Evolutionary conservation across 1,140 invertebrate genomes (phyloP).

Genomic region (Halesus radiatus): DNA sequence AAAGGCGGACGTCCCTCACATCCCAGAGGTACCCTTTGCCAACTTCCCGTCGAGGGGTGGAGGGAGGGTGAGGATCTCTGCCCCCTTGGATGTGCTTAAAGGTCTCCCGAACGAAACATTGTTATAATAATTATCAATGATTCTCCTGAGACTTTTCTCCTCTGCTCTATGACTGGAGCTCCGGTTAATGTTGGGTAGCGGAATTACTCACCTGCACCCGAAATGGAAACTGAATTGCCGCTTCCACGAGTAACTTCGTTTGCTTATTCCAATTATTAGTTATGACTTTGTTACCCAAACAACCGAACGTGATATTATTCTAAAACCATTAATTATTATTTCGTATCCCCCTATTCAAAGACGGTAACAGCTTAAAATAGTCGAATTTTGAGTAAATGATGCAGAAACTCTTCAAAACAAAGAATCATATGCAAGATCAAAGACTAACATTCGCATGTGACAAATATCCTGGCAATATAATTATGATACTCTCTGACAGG

Average conservation of each 20-base stretch:
- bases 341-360: too few species aligned
- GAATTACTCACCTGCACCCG: conserved; percentile 45
- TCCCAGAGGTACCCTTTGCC: conserved; percentile 55
- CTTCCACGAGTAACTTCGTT: background rate
- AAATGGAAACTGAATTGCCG: conserved; percentile 25
- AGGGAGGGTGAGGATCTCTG: background rate
- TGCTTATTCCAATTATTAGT: conserved; percentile 14
- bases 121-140: conserved; percentile 59
- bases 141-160: conserved; percentile 44
- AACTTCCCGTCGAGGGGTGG: conserved; percentile 46
- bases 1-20: conserved; percentile 54
- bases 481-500: too few species aligned
- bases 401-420: too few species aligned
- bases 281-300: background rate
- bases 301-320: background rate
- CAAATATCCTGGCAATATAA: too few species aligned
- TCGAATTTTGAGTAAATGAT: too few species aligned
- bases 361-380: too few species aligned
- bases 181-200: conserved; percentile 52
- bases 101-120: conserved; percentile 58
- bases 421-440: too few species aligned
- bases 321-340: too few species aligned
- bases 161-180: conserved; percentile 26
- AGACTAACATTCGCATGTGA: too few species aligned
- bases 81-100: conserved; percentile 53